A percentile compares a stretch with the other conserved stretches of the same genome.
Conservation (phyloP, 2,113 vertebrate species). For the Grammomys surdaster region DNA sequence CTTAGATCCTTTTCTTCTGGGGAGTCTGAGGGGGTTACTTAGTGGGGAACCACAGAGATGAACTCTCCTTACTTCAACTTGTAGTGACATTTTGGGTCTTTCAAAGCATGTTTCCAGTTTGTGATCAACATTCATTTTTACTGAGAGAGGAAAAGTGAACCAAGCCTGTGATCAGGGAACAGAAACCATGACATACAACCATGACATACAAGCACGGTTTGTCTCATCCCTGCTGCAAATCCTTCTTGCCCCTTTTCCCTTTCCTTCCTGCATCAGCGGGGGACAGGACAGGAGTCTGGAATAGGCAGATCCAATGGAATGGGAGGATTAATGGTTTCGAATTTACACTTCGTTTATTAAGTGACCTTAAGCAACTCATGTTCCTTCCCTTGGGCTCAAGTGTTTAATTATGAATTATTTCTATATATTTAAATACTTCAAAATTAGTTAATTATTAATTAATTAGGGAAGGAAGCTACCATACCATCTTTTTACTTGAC, state of each 20-base stretch:
- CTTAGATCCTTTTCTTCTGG: not conserved
- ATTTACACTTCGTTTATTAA: not conserved
- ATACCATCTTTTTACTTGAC: constrained; percentile 2
- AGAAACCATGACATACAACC: not conserved
- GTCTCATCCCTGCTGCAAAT: not conserved
- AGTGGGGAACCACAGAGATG: not conserved
- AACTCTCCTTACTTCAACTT: not conserved
- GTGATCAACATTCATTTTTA: not conserved
- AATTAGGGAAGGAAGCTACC: not conserved
- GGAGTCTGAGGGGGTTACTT: not conserved
- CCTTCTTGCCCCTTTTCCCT: not conserved
- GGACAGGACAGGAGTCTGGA: not conserved
- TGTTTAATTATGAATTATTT: not conserved
- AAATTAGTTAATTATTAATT: not conserved
- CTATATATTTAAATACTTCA: not conserved
- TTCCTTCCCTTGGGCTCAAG: not conserved
- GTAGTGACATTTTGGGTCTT: not conserved
- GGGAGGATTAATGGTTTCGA: not conserved
- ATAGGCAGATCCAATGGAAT: not conserved
- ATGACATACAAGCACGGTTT: not conserved
- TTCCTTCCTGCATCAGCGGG: not conserved
- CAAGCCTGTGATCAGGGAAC: not conserved
- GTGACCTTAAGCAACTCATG: not conserved
- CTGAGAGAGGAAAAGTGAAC: not conserved
- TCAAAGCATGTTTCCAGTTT: not conserved